phyloP scores from a whole-genome alignment of 1,140 invertebrate species.

The Drosophila bipectinata region DNA sequence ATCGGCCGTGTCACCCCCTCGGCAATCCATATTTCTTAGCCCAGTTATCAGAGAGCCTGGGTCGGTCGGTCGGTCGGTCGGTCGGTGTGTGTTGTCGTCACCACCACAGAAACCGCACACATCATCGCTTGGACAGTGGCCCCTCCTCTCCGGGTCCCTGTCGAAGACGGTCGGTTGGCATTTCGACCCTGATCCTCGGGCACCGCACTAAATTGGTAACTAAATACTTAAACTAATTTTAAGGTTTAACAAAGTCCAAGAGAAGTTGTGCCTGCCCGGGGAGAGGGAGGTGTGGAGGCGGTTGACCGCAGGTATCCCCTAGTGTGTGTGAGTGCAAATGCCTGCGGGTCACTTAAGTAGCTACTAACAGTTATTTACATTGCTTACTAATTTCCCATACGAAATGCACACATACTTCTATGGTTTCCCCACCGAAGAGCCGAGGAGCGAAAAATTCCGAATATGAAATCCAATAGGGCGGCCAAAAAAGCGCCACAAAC shows the following conservation, averaged over 20 bases:
- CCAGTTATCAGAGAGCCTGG: neutral
- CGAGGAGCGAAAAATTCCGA: constrained; percentile 42
- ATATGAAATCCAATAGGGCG: constrained; percentile 72
- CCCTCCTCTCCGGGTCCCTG: constrained; percentile 6
- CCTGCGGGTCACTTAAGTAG: constrained; percentile 72
- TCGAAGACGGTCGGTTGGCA: constrained; percentile 10
- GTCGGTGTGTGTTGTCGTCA: constrained; percentile 5
- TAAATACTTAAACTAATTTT: constrained; percentile 83
- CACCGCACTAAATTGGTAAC: constrained; percentile 72
- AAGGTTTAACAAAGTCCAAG: constrained; percentile 79
- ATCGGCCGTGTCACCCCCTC: neutral
- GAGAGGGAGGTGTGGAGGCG: constrained; percentile 36
- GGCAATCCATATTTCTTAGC: constrained; percentile 2
- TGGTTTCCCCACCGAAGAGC: constrained; percentile 47
- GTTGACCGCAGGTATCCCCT: constrained; percentile 58
- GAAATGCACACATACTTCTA: constrained; percentile 53
- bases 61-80: neutral
- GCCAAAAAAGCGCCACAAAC: constrained; percentile 55
- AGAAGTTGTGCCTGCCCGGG: constrained; percentile 52
- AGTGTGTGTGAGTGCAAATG: constrained; percentile 34
- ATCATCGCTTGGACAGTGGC: constrained; percentile 31
- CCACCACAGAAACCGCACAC: constrained; percentile 51
- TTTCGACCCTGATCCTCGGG: constrained; percentile 32
- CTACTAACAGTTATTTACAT: constrained; percentile 80
- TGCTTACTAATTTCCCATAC: constrained; percentile 68